phyloP scores from a whole-genome alignment of 2,797 vertebrate genomes.

The Propithecus perrieri region DNA sequence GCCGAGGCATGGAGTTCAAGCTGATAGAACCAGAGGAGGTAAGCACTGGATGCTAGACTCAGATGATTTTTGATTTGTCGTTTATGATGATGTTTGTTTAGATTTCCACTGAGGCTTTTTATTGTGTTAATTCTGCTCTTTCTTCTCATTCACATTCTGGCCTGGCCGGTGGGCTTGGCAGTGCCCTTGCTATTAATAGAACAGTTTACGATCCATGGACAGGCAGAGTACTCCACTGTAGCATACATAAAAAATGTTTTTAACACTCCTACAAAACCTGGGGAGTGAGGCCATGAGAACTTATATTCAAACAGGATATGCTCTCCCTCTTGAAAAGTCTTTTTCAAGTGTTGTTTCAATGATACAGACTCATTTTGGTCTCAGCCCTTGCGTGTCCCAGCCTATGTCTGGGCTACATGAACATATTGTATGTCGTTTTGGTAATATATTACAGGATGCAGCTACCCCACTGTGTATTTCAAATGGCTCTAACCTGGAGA shows the following conservation, averaged over 20 bases:
- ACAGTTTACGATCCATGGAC: not conserved
- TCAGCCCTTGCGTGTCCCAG: not conserved
- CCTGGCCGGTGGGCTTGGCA: not conserved
- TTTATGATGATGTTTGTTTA: not conserved
- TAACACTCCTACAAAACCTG: not conserved
- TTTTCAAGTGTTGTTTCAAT: not conserved
- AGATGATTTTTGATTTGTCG: not conserved
- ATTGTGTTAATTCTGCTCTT: not conserved
- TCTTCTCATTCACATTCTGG: not conserved
- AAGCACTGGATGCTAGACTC: accelerated
- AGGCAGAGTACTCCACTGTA: not conserved
- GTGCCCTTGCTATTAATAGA: not conserved
- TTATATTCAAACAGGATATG: not conserved
- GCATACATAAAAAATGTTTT: not conserved
- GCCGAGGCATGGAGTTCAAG: conserved; percentile 98
- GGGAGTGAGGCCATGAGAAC: not conserved
- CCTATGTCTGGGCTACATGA: not conserved
- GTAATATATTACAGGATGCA: not conserved
- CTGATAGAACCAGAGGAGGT: conserved; percentile 98
- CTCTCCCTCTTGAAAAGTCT: not conserved
- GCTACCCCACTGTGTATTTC: not conserved
- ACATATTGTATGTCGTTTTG: not conserved
- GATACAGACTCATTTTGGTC: not conserved
- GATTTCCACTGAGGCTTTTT: not conserved
- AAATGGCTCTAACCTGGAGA: not conserved